Conservation (phyloP, 2,888 invertebrate species). For the Pammene aurita region DNA sequence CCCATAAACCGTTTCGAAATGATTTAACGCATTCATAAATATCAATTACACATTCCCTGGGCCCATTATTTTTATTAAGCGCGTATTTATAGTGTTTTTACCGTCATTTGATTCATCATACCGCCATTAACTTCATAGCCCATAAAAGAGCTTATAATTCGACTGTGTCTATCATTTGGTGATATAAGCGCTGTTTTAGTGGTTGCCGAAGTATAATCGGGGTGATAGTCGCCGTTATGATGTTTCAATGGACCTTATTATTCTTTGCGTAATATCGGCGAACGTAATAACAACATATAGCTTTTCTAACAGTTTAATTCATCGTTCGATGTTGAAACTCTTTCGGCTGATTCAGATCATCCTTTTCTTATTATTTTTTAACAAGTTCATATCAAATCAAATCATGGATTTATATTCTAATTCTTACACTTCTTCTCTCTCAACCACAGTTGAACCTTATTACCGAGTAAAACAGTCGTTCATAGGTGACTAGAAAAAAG, state of each 20-base stretch:
- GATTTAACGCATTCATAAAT: slow-evolving; percentile 36
- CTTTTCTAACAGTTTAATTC: no score
- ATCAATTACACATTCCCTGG: slow-evolving; percentile 31
- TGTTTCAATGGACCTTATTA: slow-evolving; percentile 6
- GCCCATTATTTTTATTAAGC: slow-evolving; percentile 38
- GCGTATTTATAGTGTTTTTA: slow-evolving; percentile 36
- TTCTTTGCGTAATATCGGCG: background rate
- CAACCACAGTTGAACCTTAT: no score
- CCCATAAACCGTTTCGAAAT: slow-evolving; percentile 32
- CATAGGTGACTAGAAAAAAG: no score
- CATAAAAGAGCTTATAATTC: slow-evolving; percentile 36
- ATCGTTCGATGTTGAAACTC: no score
- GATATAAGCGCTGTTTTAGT: slow-evolving; percentile 21
- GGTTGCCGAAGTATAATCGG: slow-evolving; percentile 2
- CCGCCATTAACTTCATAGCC: slow-evolving; percentile 35
- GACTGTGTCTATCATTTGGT: slow-evolving; percentile 20
- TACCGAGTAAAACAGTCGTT: no score
- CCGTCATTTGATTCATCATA: slow-evolving; percentile 35
- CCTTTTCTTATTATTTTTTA: no score
- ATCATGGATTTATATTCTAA: no score
- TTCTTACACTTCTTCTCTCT: no score
- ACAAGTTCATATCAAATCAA: no score
- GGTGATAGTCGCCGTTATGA: slow-evolving; percentile 2
- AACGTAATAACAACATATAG: background rate
- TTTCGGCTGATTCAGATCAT: no score